Conservation (phyloP, 2,797 vertebrate species). For the Liparis tanakae region DNA sequence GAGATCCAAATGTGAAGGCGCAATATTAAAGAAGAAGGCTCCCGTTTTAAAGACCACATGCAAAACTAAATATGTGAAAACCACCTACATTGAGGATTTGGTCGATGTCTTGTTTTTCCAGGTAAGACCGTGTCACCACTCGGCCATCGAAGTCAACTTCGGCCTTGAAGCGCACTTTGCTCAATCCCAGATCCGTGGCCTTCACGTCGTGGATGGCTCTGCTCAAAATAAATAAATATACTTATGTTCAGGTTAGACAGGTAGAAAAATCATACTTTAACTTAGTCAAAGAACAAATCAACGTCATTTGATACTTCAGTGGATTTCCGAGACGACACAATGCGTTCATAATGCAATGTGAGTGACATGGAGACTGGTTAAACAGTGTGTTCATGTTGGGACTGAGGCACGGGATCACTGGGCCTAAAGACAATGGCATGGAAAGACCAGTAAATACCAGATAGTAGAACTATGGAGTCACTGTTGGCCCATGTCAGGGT, state of each 20-base stretch:
- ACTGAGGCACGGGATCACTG: background rate
- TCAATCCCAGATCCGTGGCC: constrained; percentile 96
- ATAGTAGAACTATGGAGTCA: background rate
- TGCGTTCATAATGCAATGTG: background rate
- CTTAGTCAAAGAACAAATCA: background rate
- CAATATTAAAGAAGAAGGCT: background rate
- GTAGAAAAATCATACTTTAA: background rate
- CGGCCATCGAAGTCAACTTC: constrained; percentile 99
- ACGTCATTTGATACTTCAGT: background rate
- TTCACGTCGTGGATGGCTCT: constrained; percentile 99
- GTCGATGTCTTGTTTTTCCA: constrained; percentile 99
- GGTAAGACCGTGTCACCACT: constrained; percentile 96
- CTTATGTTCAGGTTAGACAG: too few species aligned
- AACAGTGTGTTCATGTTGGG: background rate
- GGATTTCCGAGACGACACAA: background rate
- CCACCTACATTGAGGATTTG: constrained; percentile 91
- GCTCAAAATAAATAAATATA: constrained; percentile 43
- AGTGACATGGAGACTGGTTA: background rate
- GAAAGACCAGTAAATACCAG: constrained; percentile 22
- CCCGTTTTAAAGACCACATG: background rate
- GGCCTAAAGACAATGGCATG: background rate
- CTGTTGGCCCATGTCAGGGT: too few species aligned
- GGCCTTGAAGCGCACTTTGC: constrained; percentile 98
- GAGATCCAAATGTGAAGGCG: background rate
- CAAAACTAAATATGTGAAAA: background rate